Base-by-base conservation (phyloP, 2,888 invertebrate genomes). In the Herminia tarsipennalis region DNA sequence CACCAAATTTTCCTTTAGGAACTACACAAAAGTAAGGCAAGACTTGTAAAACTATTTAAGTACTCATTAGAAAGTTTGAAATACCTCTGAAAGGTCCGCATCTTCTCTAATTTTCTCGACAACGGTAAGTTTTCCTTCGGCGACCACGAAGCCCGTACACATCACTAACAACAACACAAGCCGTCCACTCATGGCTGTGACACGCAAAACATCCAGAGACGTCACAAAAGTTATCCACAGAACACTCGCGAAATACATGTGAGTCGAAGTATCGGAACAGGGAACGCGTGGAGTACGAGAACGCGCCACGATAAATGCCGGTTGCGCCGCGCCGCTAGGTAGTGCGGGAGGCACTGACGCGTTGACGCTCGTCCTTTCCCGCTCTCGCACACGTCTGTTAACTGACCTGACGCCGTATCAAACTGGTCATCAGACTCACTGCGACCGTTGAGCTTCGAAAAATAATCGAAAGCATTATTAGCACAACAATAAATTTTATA, bases 11-110 rank as follows among this genome's bases (percentile, higher is more conserved):
- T 41, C 10, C 48, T 48, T 27, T n/a, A 36, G 17, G 17, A 44
- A 44, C 36, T 39, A 30, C 35, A 35, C 36, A 44, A 50, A 62
- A 48, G 38, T 46, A 33, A 50, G 46, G 46, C 41, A 56, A 44
- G 34, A 43, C 34, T 38, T 50, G 32, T 27, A 29, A 47, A 55
- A 58, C 48, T 54, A 60, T 48, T 57, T 41, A 52, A 58, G 45
- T 63, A 67, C 62, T 72, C 54, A 44, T 71, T 66, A 37, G 44
- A 76, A 84, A 83, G 73, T 81, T 83, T 76, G 50, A 52, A 69
- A 84, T 92, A 94, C 95, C 94, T 94, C 93, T 59, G 94, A 94
- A 62, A 95, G 90, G 78, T 95, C 94, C 51, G 93, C 78, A 83
- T 94, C 94, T 79, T 92, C 92, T 66, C 88, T 87, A 64, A 95